A percentile compares a stretch with the other conserved stretches of the same genome.
These are phyloP conservation scores for Drosophila paramelanica DNA, from an alignment of 2,888 invertebrate genomes.

Conservation along the genomic window DNA sequence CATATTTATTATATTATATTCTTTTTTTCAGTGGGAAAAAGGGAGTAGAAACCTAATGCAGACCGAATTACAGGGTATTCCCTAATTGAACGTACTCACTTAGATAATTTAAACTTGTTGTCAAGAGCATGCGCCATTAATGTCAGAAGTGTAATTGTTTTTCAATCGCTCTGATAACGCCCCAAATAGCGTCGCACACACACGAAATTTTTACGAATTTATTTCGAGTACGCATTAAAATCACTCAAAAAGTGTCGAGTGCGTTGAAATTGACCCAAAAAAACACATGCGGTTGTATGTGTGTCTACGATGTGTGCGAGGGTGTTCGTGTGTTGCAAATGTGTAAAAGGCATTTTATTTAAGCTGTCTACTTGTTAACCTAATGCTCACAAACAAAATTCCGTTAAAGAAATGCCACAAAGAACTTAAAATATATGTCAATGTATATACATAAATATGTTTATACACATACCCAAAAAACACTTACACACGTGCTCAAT, in stretches of 20 bases:
- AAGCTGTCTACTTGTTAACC: slow-evolving; percentile 31
- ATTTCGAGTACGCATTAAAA: slow-evolving; percentile 68
- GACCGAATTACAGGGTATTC: slow-evolving; percentile 9
- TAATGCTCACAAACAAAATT: slow-evolving; percentile 35
- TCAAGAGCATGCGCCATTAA: slow-evolving; percentile 61
- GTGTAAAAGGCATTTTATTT: slow-evolving; percentile 21
- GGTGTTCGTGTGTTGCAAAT: neutral
- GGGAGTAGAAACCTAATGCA: too few species aligned
- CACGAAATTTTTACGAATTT: slow-evolving; percentile 50
- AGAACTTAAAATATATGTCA: slow-evolving; percentile 23
- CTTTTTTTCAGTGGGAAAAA: too few species aligned
- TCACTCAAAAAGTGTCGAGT: slow-evolving; percentile 62
- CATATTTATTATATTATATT: too few species aligned
- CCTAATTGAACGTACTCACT: too few species aligned
- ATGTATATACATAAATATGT: neutral
- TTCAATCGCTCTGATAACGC: slow-evolving; percentile 76
- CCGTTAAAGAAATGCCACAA: slow-evolving; percentile 18
- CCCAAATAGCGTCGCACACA: slow-evolving; percentile 38
- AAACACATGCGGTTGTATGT: slow-evolving; percentile 47
- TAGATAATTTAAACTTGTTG: neutral
- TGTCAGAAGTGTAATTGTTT: slow-evolving; percentile 78
- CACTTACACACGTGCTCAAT: slow-evolving; percentile 7
- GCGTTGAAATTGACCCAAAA: slow-evolving; percentile 71
- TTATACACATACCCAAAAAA: neutral
- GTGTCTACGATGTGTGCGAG: neutral